Conservation (phyloP, 2,113 vertebrate genomes). For the Rallus limicola region DNA sequence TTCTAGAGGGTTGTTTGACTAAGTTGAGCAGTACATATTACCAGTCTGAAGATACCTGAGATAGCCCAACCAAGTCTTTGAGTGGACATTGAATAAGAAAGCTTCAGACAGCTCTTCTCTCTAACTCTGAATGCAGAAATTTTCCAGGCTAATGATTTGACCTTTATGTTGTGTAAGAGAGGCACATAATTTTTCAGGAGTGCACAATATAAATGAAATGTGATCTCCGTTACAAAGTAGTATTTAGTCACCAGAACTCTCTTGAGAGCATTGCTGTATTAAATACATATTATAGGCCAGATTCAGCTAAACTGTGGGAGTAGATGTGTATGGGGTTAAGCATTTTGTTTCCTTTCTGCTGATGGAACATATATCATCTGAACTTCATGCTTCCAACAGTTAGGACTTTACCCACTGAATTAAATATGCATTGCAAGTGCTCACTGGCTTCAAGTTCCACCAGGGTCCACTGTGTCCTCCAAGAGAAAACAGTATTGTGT, state of each 20-base stretch:
- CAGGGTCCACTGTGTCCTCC: background rate
- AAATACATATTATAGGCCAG: background rate
- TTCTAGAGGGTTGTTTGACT: background rate
- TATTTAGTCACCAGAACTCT: background rate
- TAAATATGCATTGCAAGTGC: background rate
- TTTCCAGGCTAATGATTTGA: slow-evolving; percentile 45
- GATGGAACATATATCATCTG: background rate
- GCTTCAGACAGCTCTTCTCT: background rate
- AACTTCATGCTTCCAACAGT: background rate
- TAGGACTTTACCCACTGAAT: background rate
- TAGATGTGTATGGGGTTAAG: background rate
- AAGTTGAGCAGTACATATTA: background rate
- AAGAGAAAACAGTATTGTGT: background rate
- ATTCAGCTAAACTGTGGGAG: background rate
- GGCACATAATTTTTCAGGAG: slow-evolving; percentile 37
- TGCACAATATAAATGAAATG: slow-evolving; percentile 5
- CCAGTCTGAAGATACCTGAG: background rate
- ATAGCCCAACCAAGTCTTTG: background rate
- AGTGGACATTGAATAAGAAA: background rate
- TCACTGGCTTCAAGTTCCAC: background rate
- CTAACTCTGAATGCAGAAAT: background rate
- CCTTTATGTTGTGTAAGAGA: slow-evolving; percentile 15
- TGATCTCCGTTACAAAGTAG: background rate
- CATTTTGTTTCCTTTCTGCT: background rate
- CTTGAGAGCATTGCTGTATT: background rate